These are phyloP conservation scores for Vanessa atalanta DNA, from an alignment of 1,140 invertebrate species.

Conservation along the genomic window DNA sequence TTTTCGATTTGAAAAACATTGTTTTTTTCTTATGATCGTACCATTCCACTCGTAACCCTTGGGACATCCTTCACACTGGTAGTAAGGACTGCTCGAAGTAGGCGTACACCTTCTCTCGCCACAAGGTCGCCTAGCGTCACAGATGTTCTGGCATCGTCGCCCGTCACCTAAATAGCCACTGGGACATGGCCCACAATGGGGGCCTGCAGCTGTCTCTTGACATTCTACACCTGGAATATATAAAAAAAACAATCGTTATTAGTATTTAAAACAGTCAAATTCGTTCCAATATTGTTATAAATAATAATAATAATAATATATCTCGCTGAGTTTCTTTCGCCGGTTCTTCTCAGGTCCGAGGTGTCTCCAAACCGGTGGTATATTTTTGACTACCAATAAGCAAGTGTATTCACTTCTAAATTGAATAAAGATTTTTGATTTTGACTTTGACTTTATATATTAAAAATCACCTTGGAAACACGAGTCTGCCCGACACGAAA, in stretches of 20 bases:
- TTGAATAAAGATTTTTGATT: no score
- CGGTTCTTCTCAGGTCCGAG: no score
- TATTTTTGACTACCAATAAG: no score
- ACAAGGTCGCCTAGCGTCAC: conserved; percentile 78
- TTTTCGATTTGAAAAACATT: no score
- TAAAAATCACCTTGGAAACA: conserved; percentile 60
- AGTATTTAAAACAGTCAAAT: no score
- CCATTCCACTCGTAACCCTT: conserved; percentile 93
- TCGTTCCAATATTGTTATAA: background rate
- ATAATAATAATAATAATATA: no score
- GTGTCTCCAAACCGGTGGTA: no score
- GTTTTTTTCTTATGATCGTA: conserved; percentile 30
- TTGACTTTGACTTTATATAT: no score
- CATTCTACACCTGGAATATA: conserved; percentile 86
- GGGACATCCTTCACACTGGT: conserved; percentile 89
- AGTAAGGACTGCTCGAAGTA: conserved; percentile 86
- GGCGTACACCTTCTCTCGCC: conserved; percentile 84
- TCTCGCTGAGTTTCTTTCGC: no score
- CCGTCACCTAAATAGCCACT: conserved; percentile 92
- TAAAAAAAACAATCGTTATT: background rate
- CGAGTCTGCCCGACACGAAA: conserved; percentile 50
- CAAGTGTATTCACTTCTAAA: no score
- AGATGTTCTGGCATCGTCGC: conserved; percentile 86
- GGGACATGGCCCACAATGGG: conserved; percentile 92
- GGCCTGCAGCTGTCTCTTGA: conserved; percentile 86